These are phyloP conservation scores for Herminia tarsipennalis DNA, from an alignment of 2,888 invertebrate species.

Conservation along the genomic window DNA sequence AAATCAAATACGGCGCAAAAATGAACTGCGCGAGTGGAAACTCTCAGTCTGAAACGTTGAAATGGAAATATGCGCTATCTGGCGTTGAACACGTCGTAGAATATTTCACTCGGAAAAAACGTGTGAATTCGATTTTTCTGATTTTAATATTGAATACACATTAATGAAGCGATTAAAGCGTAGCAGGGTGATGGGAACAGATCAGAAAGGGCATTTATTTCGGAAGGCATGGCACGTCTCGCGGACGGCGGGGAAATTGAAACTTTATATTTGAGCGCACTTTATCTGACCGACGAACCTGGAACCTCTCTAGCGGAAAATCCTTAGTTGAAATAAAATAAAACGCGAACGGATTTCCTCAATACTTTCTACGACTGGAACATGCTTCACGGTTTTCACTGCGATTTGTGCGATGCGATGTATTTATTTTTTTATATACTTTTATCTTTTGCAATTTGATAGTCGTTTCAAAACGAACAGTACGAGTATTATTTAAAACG, in stretches of 20 bases:
- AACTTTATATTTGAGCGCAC: conserved; percentile 82
- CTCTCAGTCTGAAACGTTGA: conserved; percentile 22
- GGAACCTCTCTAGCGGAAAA: conserved; percentile 67
- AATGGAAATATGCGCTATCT: conserved; percentile 29
- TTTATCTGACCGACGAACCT: conserved; percentile 76
- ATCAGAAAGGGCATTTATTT: conserved; percentile 62
- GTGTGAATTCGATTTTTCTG: conserved; percentile 5
- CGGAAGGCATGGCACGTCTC: conserved; percentile 68
- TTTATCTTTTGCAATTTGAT: conserved; percentile 21
- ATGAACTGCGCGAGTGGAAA: conserved; percentile 20
- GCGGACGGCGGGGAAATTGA: conserved; percentile 73
- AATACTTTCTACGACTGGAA: conserved; percentile 59
- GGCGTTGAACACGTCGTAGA: conserved; percentile 18
- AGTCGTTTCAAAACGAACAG: conserved; percentile 19
- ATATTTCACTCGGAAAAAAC: conserved; percentile 17
- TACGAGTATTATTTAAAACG: not conserved
- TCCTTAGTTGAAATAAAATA: conserved; percentile 73
- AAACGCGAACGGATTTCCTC: conserved; percentile 65
- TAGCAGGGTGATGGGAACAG: conserved; percentile 45
- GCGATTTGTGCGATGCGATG: conserved; percentile 56
- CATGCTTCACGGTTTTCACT: conserved; percentile 54
- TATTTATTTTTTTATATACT: conserved; percentile 44
- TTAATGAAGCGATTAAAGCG: conserved; percentile 29
- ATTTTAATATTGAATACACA: conserved; percentile 21
- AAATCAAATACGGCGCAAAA: conserved; percentile 25